Evolutionary conservation across 2,797 vertebrate species (phyloP), one percentile per base, ranked within the genome.

Genomic region (Danio kyathit): DNA sequence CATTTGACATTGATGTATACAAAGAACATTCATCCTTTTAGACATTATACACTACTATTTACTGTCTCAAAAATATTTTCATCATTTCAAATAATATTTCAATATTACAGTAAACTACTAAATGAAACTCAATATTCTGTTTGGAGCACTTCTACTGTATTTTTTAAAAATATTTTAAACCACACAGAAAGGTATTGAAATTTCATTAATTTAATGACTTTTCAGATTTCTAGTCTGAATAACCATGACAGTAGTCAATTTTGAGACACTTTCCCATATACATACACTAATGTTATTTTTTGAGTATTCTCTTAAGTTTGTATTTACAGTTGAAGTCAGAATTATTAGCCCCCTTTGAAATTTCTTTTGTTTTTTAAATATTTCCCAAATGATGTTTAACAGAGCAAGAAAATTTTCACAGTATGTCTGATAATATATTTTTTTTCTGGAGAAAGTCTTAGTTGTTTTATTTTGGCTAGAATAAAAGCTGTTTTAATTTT

Each of bases 51-150:
- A 70, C 59, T 75, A 41, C 52, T 79, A 19, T 60, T 46, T 64
- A 59, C 2, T 17, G 14, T 81, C 59, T 73, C 73, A 84, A 69
- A 29, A 76, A 74, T 57, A 44, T n/a, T 46, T 44, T 44, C 17
- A 52, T 72, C 41, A 65, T 57, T 60, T 79, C 74, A 60, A 63
- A 83, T 52, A 72, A 40, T 69, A 76, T 73, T 44, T 7, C 21
- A 60, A 43, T 64, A 61, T 49, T 29, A 51, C 38, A 49, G 29
- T 51, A 69, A 69, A 69, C 48, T 21, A 49, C n/a, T 41, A 70
- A 74, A 82, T 54, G 21, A 78, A 60, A 75, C 76, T 63, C 56
- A 51, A 75, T 78, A 60, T 48, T 77, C 16, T 63, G 76, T 48
- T 40, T 57, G 49, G 38, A 75, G 38, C 29, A 21, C n/a, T 52